Conservation (phyloP, 2,113 vertebrate species). For the Puma concolor region DNA sequence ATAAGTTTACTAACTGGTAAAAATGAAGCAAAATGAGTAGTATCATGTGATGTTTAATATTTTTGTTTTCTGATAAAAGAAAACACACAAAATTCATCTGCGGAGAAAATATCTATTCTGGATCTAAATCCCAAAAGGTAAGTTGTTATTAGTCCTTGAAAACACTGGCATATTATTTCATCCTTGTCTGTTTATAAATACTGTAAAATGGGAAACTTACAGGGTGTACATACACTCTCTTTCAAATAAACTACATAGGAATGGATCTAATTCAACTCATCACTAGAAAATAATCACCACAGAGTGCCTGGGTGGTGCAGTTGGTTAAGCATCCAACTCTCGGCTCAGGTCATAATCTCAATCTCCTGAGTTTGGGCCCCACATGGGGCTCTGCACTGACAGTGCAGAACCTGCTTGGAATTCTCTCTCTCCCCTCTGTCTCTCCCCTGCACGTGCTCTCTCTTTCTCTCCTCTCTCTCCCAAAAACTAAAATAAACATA, state of each 20-base stretch:
- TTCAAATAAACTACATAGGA: not conserved
- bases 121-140: conserved; percentile 35
- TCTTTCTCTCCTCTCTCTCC: no score
- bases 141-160: conserved; percentile 28
- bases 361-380: no score
- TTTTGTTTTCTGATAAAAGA: conserved; percentile 50
- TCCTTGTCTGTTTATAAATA: conserved; percentile 35
- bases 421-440: no score
- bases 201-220: conserved; percentile 39
- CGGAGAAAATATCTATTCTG: conserved; percentile 36
- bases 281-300: conserved; percentile 13
- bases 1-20: conserved; percentile 24
- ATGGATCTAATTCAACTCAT: not conserved
- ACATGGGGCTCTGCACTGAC: no score
- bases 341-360: no score
- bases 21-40: conserved; percentile 47
- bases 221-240: not conserved
- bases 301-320: no score
- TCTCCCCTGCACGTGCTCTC: no score
- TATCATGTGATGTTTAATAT: not conserved
- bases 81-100: conserved; percentile 45
- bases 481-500: no score
- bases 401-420: no score
- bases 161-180: conserved; percentile 41
- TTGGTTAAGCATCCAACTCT: no score